phyloP scores from a whole-genome alignment of 2,113 vertebrate species.

The Passerina amoena region DNA sequence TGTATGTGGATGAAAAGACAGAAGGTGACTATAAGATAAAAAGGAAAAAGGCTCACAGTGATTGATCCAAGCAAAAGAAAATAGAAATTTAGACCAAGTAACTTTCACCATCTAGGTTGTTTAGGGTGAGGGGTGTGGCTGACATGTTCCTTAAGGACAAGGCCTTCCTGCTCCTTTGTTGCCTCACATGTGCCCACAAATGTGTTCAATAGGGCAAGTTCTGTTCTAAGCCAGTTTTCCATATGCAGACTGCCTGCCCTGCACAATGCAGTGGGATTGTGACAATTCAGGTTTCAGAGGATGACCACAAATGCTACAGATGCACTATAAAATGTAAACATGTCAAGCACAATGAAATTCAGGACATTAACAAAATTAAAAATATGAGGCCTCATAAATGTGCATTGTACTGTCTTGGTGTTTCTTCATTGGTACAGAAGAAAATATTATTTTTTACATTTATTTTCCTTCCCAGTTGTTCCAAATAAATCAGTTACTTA shows the following conservation, averaged over 20 bases:
- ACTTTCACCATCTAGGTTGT: not conserved
- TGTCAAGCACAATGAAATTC: not conserved
- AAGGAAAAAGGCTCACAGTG: not conserved
- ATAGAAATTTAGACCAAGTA: not conserved
- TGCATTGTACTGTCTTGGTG: not conserved
- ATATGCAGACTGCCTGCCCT: not conserved
- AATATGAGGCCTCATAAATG: not conserved
- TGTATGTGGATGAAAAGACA: slow-evolving; percentile 6
- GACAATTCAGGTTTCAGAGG: not conserved
- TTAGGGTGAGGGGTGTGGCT: not conserved
- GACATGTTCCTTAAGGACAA: not conserved
- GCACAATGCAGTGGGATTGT: not conserved
- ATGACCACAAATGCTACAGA: not conserved
- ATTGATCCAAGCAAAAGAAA: not conserved
- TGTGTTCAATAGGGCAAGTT: not conserved
- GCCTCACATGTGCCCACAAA: not conserved
- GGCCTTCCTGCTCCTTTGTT: not conserved
- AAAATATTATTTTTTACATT: not conserved
- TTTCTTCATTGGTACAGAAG: not conserved
- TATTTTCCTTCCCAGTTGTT: not conserved
- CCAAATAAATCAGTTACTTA: not conserved
- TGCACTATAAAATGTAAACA: not conserved
- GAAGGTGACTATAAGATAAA: not conserved
- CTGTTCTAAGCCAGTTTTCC: not conserved
- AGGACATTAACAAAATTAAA: not conserved